Evolutionary conservation across 2,797 vertebrate species (phyloP), one percentile per base, ranked within the genome.

Genomic region (Odontamblyopus lacepedii): DNA sequence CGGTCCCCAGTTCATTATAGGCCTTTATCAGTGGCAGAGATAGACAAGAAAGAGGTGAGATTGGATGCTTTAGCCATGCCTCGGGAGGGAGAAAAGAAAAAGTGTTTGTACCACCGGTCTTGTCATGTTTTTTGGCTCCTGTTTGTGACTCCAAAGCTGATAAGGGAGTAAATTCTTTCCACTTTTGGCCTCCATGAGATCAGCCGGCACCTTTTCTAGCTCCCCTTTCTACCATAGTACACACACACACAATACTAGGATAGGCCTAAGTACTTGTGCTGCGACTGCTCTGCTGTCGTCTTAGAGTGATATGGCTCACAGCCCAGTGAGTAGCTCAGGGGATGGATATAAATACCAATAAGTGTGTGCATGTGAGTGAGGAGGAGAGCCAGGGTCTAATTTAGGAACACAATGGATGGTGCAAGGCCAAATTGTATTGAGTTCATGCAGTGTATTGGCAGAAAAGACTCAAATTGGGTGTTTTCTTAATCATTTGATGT

Each of bases 21-120:
- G 85, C 82, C 86, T 88, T 93, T 93, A 93, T 93, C 90, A 88
- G 87, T 85, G 78, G 73, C 84, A 86, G 70, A 92, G 93, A 93
- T 91, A 91, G 89, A 90, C 89, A 87, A 91, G 89, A 90, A 85
- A 90, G 84, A 87, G 75, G 75, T 70, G 83, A 92, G 91, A 92
- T 90, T 89, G 88, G 79, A 79, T 85, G 88, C 81, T 87, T 90
- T 87, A 83, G 88, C 82, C 80, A 87, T n/a, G 85, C 84, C 85
- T 87, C 77, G 27, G 85, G 81, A 90, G 85, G 82, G 15, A 60
- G 27, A 23, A 57, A 60, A 60, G 85, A 85, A 87, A 87, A 78
- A 77, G 79, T 67, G 53, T 65, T 70, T 72, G 76, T 68, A 65
- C 73, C 67, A 67, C n/a, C 44, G 57, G 77, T 63, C 57, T 67